Conservation (phyloP, 2,797 vertebrate genomes). For the Sebastes iracundus region DNA sequence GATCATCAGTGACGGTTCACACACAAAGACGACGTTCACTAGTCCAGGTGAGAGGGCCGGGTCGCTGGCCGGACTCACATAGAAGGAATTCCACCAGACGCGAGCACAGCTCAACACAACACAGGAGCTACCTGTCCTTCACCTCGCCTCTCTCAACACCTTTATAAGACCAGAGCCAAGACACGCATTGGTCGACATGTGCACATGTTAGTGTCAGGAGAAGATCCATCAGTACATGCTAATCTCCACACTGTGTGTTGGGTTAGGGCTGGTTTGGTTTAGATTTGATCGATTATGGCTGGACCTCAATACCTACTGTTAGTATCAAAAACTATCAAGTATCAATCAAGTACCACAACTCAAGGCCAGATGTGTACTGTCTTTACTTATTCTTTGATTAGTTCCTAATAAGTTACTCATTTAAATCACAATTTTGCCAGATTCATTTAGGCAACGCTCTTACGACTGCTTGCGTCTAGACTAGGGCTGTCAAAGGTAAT, state of each 20-base stretch:
- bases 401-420: too few species aligned
- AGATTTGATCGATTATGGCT: background rate
- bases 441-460: too few species aligned
- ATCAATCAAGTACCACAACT: too few species aligned
- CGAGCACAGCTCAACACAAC: background rate
- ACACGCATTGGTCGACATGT: background rate
- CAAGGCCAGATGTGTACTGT: background rate
- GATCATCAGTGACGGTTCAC: background rate
- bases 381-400: background rate
- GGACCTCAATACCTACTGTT: background rate
- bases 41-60: conserved; percentile 26
- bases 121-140: conserved; percentile 16
- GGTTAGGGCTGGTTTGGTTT: background rate
- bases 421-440: too few species aligned
- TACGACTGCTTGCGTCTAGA: too few species aligned
- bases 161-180: too few species aligned
- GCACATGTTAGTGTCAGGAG: background rate
- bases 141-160: background rate
- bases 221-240: background rate
- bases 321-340: too few species aligned
- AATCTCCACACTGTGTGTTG: background rate
- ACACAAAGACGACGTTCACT: conserved; percentile 39
- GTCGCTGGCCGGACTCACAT: conserved; percentile 4
- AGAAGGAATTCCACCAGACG: conserved; percentile 39
- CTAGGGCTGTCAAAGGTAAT: too few species aligned